Base-by-base conservation (phyloP, 1,140 invertebrate genomes). In the Caenorhabditis briggsae region DNA sequence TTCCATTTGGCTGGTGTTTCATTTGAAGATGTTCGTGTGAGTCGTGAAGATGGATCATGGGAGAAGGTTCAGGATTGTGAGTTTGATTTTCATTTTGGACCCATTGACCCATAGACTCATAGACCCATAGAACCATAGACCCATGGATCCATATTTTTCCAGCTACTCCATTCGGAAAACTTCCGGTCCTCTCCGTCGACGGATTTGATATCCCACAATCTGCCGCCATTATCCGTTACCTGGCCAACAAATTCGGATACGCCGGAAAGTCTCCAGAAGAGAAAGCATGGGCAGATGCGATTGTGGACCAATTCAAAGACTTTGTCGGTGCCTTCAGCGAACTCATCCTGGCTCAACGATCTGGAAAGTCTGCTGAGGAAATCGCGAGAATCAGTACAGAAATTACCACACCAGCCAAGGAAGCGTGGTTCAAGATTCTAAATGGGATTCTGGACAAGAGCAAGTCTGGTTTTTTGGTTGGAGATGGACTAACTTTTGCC, bases 201-300 rank as follows among this genome's bases (percentile, higher is more conserved):
- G 88, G 88, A 64, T 50, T 78, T 5, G 20, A 87, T 33, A 82
- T 88, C 50, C 56, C 82, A 9, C 88, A 88, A 82, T 88, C 88
- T 16, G 50, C 55, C 20, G 82, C 88, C 9, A 88, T 88, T 33
- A 18, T 46, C 14, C 74, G 86, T 9, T 88, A 59, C 48, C 59
- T 88, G 2, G 87, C 88, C 16, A 88, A 64, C 50, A 58, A 88
- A 20, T 74, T 53, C 74, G 87, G 87, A 20, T 65, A 86, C 56
- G 88, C 86, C 53, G 88, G 88, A 33, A 87, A 88, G 53, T 59
- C 48, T 58, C 23, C 50, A 18, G 43, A 87, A 46, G 88, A 89
- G 50, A 41, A 89, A 70, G 88, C 88, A 11, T 25, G 78, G 20
- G 88, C 86, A 0, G 88, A 89, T 53, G 83, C 84, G 0, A 25